Conservation (phyloP, 2,797 vertebrate species). For the Gallinago nigripennis region DNA sequence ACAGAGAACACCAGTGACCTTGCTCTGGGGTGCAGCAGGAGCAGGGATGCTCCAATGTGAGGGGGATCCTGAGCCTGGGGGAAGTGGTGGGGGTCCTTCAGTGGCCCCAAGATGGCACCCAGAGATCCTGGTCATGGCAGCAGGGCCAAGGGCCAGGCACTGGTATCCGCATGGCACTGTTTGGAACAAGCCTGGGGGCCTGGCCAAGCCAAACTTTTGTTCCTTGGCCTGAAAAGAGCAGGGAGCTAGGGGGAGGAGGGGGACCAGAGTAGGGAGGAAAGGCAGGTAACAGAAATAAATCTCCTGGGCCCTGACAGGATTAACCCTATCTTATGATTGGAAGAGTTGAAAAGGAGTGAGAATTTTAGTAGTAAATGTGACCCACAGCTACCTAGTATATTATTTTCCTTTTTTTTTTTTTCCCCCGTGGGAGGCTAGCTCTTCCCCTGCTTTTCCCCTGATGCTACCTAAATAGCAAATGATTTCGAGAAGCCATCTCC, state of each 20-base stretch:
- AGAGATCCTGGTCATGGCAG: neutral
- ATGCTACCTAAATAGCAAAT: neutral
- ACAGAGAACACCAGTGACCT: neutral
- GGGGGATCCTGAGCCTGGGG: neutral
- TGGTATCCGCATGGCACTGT: neutral
- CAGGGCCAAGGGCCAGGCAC: neutral
- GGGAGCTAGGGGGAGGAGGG: rapidly evolving
- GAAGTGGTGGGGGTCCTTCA: neutral
- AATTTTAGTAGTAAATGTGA: neutral
- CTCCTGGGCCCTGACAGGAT: neutral
- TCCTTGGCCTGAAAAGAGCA: neutral
- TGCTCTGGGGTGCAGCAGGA: neutral
- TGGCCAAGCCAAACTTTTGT: neutral
- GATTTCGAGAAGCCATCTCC: neutral
- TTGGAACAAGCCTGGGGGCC: neutral
- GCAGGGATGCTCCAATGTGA: neutral
- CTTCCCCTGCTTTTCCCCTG: neutral
- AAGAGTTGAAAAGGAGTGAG: neutral
- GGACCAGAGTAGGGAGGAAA: neutral
- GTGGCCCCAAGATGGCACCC: neutral
- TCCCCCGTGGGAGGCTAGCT: neutral
- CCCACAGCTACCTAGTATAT: rapidly evolving
- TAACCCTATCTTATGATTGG: neutral
- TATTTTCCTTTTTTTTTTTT: neutral
- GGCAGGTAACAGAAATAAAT: neutral